These are phyloP conservation scores for Rhinoptilus africanus DNA, from an alignment of 2,113 vertebrate species.

Conservation along the genomic window DNA sequence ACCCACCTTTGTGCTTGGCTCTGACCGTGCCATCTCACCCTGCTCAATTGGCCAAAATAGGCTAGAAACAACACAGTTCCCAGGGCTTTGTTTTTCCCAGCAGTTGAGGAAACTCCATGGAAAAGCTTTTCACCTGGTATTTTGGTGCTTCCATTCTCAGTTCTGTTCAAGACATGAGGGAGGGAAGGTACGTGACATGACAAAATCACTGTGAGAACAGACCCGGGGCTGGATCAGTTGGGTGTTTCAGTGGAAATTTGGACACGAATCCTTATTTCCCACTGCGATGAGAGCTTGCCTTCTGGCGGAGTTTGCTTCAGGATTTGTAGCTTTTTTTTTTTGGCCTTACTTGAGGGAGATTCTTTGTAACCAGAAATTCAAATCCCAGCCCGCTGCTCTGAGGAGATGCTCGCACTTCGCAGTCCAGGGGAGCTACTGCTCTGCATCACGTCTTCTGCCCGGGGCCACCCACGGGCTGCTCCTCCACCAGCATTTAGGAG, in stretches of 20 bases:
- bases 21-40: neutral
- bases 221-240: neutral
- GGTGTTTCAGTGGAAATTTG: constrained; percentile 4
- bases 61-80: neutral
- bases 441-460: neutral
- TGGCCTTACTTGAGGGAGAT: neutral
- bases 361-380: neutral
- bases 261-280: neutral
- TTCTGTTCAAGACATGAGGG: neutral
- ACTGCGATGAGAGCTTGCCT: neutral
- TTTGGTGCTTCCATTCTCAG: neutral
- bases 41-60: neutral
- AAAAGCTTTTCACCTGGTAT: neutral
- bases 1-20: neutral
- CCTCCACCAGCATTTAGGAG: neutral
- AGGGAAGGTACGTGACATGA: neutral
- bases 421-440: neutral
- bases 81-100: neutral
- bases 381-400: neutral
- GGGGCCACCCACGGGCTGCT: neutral
- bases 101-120: neutral
- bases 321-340: neutral
- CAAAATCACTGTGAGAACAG: neutral
- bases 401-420: neutral
- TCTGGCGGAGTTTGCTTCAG: neutral